Base-by-base conservation (phyloP, 2,888 invertebrate species). In the Acleris literana region DNA sequence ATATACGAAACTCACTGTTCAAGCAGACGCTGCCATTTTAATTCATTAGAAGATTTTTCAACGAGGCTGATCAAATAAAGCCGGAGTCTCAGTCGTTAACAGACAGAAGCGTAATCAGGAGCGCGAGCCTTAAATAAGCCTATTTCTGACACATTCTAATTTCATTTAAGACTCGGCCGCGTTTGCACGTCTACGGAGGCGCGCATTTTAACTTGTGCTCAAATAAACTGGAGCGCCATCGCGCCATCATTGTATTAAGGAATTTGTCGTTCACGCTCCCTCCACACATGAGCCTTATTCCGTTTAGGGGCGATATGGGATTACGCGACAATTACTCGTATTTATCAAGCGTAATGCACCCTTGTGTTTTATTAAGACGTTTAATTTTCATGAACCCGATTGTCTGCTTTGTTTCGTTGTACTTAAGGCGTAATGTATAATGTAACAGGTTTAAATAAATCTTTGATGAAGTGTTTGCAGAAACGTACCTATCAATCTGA, bases 61-160 rank as follows among this genome's bases (percentile, higher is more conserved):
- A 77, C 74, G n/a, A 44, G 20, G 59, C 46, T 69, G 69, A 63
- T 67, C 58, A 63, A 63, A 63, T 56, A 66, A 60, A 63, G 58
- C 51, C 56, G 58, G 13, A 49, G 48, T 48, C 51, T 55, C 52
- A 33, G 64, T 54, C 63, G 39, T 63, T 51, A 60, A 55, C 63
- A 72, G 65, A 64, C 72, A 77, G 76, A 71, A 69, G 68, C 69
- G 77, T 81, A 80, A 81, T 82, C 79, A 75, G 71, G 66, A 71
- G 71, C 70, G 79, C 75, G 72, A 74, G 74, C 71, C 65, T 61
- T 63, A 68, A 76, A 70, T 82, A 79, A 81, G 80, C 79, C 74
- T 78, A 77, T 81, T 84, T 74, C 77, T 76, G 76, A 69, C 69
- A 69, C 67, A 70, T 71, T 75, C 71, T 79, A 77, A 84, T 80